These are phyloP conservation scores for Leptosomus discolor DNA, from an alignment of 2,113 vertebrate species.

Conservation along the genomic window DNA sequence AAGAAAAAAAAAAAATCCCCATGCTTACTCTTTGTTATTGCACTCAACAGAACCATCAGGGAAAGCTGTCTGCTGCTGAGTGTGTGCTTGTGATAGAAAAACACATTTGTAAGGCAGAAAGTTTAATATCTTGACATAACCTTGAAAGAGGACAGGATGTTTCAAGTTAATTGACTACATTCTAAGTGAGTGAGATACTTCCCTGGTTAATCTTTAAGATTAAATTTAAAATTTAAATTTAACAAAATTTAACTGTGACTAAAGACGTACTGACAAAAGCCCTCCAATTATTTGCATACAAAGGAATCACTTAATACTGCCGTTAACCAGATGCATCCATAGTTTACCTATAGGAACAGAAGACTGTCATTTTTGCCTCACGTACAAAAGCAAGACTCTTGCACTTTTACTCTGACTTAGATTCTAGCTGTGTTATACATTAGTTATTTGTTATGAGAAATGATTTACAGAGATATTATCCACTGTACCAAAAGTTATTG, in stretches of 20 bases:
- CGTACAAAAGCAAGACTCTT: not conserved
- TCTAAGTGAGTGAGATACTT: not conserved
- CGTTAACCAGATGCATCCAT: not conserved
- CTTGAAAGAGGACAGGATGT: not conserved
- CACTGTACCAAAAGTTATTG: not conserved
- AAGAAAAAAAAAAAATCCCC: not conserved
- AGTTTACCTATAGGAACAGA: not conserved
- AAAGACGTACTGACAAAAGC: not conserved
- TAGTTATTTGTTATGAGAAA: not conserved
- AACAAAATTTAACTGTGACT: not conserved
- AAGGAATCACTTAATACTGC: not conserved
- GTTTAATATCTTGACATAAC: not conserved
- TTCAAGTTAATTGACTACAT: constrained; percentile 47
- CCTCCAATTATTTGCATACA: not conserved
- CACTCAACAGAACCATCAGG: not conserved
- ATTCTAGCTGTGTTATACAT: not conserved
- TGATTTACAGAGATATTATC: not conserved
- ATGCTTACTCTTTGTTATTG: not conserved
- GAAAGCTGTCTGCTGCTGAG: not conserved
- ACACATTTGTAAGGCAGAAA: not conserved
- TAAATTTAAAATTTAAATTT: no score
- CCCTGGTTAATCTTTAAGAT: no score
- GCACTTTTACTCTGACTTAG: not conserved
- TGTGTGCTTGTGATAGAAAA: not conserved
- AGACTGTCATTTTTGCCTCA: not conserved